Base-by-base conservation (phyloP, 2,113 vertebrate species). In the Colaptes auratus region DNA sequence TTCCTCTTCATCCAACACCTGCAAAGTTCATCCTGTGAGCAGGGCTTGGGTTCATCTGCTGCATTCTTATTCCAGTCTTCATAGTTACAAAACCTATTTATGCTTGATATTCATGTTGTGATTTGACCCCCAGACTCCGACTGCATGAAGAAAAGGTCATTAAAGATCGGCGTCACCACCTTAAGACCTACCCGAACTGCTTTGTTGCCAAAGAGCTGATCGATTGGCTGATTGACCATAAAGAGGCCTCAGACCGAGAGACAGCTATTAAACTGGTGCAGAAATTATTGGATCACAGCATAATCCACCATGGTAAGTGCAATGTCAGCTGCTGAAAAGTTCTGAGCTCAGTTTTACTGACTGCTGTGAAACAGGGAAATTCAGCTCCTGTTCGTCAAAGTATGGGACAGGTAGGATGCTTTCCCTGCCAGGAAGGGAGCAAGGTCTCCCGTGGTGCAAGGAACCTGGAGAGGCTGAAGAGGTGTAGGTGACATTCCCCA, bases 171-270 rank as follows among this genome's bases (percentile, higher is more conserved):
- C 97, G 99, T 10, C 99, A 99, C 95, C 99, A 99, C 96, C 98
- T 99, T 58, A 98, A 99, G 91, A 99, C 99, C 0, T 99, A 99
- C 95, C 99, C 99, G 0, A 99, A 99, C 97, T 99, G 99, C 96
- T 99, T 99, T 7, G 98, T 99, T 25, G 99, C 98, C 56, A 99
- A 99, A 97, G 99, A 99, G 95, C 98, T 99, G 69, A 98, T 99
- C 5, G 99, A 99, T 95, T 99, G 99, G 99, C 97, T 99, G 90
- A 98, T 99, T 2, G 99, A 99, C 88, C 99, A 98, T 95, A 99
- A 99, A 96, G 99, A 99, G 94, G 99, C 99, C 16, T 97, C 98
- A 0, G 99, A 99, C 72, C 96, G 99, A 90, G 98, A 99, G 75
- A 99, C 97, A 0, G 99, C 99, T 55, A 98, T 99, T 90, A 99